Conservation (phyloP, 1,140 invertebrate genomes). For the Philopotamus ludificatus region DNA sequence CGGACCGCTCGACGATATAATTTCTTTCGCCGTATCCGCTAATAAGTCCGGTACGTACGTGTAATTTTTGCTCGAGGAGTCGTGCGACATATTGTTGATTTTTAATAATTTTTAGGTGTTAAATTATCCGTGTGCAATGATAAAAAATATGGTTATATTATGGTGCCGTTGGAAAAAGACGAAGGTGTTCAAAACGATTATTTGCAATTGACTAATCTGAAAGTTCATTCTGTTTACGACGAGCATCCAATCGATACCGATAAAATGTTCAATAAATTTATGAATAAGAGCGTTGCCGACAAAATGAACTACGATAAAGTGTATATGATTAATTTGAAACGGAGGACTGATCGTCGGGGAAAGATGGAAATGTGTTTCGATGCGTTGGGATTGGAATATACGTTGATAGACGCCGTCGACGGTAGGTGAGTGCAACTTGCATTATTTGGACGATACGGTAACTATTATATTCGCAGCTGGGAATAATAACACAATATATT, state of each 20-base stretch:
- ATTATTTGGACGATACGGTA: not conserved
- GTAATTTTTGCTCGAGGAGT: not conserved
- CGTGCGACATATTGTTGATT: not conserved
- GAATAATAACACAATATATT: too few relatives aligned
- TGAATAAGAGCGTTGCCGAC: slow-evolving; percentile 56
- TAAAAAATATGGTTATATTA: slow-evolving; percentile 77
- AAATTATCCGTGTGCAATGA: slow-evolving; percentile 80
- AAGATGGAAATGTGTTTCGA: slow-evolving; percentile 79
- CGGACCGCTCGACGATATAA: slow-evolving; percentile 90
- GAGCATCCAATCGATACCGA: slow-evolving; percentile 47
- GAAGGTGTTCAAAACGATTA: slow-evolving; percentile 65
- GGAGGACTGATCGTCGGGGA: slow-evolving; percentile 73
- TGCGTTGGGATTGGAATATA: slow-evolving; percentile 76
- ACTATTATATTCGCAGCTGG: too few relatives aligned
- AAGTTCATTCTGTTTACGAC: slow-evolving; percentile 56
- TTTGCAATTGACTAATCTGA: slow-evolving; percentile 76
- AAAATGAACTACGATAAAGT: slow-evolving; percentile 74
- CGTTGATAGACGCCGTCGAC: slow-evolving; percentile 81
- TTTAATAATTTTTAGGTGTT: slow-evolving; percentile 56
- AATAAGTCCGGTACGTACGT: slow-evolving; percentile 60
- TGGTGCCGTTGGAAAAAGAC: slow-evolving; percentile 74
- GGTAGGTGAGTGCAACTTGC: slow-evolving; percentile 68
- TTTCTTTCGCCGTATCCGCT: slow-evolving; percentile 87
- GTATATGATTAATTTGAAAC: slow-evolving; percentile 88
- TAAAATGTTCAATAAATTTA: slow-evolving; percentile 51